Percentiles rank a stretch among this genome's conserved stretches.
Evolutionary conservation across 2,113 vertebrate genomes (phyloP).

Genomic region (Calidris pygmaea): DNA sequence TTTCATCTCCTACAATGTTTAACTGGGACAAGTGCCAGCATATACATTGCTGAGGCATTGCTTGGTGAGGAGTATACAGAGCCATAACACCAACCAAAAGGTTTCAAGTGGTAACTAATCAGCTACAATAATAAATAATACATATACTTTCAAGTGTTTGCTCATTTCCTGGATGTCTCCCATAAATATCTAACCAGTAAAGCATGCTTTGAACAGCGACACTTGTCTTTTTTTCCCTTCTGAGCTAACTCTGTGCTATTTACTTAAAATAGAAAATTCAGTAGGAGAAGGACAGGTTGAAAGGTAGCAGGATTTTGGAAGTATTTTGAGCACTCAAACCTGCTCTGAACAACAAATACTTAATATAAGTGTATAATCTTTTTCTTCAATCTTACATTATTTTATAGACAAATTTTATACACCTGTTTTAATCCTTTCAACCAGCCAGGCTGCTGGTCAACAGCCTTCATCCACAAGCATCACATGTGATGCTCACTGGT

Average conservation of each 20-base stretch:
- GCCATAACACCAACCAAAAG: background rate
- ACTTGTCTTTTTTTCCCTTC: background rate
- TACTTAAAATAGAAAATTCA: constrained; percentile 18
- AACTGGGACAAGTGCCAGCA: background rate
- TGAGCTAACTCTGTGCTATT: background rate
- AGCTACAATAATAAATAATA: constrained; percentile 22
- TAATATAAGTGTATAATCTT: background rate
- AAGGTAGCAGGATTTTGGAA: background rate
- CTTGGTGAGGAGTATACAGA: background rate
- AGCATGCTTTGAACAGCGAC: background rate
- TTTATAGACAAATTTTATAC: background rate
- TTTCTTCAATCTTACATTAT: background rate
- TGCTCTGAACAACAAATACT: background rate
- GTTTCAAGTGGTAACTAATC: background rate
- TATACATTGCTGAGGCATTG: background rate
- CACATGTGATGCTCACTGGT: background rate
- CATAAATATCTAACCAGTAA: constrained; percentile 4
- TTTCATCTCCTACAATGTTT: background rate
- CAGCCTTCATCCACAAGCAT: background rate
- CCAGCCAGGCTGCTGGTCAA: background rate
- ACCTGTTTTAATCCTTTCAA: background rate
- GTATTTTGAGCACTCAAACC: background rate
- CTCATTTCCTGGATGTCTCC: background rate
- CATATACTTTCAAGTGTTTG: background rate
- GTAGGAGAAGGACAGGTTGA: background rate